Evolutionary conservation across 2,888 invertebrate genomes (phyloP).

Genomic region (Microctonus aethiopoides): DNA sequence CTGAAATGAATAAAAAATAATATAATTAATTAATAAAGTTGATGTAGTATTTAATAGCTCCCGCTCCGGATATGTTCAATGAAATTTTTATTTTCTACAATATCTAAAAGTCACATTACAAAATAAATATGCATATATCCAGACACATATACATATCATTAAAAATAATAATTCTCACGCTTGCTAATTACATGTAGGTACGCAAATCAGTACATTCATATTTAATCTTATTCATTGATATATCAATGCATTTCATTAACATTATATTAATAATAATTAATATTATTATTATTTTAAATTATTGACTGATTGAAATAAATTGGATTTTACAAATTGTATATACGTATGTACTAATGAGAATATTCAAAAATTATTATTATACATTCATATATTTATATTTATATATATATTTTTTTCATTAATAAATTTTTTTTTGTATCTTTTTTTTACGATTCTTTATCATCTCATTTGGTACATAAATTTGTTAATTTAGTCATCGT

Average conservation of each 20-base stretch:
- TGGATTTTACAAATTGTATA: no score
- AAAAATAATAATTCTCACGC: slow-evolving; percentile 9
- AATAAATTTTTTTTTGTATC: not conserved
- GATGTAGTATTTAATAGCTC: no score
- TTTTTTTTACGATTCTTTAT: not conserved
- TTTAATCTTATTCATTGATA: not conserved
- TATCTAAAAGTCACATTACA: not conserved
- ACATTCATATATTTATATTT: not conserved
- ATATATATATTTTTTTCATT: not conserved
- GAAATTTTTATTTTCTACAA: no score
- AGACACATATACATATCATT: no score
- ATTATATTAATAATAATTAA: no score
- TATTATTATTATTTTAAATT: no score
- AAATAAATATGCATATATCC: no score
- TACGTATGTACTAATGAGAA: not conserved
- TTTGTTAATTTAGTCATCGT: slow-evolving; percentile 41
- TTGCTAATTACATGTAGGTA: not conserved
- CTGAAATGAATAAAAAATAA: no score
- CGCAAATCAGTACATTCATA: no score
- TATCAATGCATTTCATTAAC: not conserved
- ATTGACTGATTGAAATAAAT: no score
- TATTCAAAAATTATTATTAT: not conserved
- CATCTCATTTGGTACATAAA: slow-evolving; percentile 18
- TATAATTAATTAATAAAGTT: no score
- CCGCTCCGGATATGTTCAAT: slow-evolving; percentile 40